Base-by-base conservation (phyloP, 2,888 invertebrate genomes). In the Patella caerulea region DNA sequence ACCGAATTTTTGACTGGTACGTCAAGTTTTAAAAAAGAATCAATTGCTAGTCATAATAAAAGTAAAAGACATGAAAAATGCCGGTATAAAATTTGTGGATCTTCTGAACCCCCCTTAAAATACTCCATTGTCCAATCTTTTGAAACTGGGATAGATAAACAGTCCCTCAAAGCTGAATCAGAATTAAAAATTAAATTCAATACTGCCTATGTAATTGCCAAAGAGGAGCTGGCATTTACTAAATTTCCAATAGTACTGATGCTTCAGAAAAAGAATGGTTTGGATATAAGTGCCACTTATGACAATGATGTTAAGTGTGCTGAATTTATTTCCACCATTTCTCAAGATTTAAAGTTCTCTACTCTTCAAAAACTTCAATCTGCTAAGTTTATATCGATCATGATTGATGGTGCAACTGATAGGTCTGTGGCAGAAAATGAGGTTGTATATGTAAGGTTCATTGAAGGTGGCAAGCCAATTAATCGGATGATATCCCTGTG, bases 381-480 rank as follows among this genome's bases (percentile, higher is more conserved):
- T 9, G 53, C 52, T 52, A 2, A 9, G 9, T 72, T 45, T 29
- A 52, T 34, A 5, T 55, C 55, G 1, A 19, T 73, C 11, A 73
- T 54, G 52, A 73, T 74, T 11, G 65, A 74, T 74, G 74, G 65
- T 29, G 74, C 65, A 17, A 74, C 74, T 45, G 74, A 74, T 74
- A 24, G 17, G 3, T 56, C 65, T 19, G 34, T 74, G 1, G 69
- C 59, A 59, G 74, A 74, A 29, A 74, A 65, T 59, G 74, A 74
- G 15, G 74, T 69, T 19, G 14, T 72, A n/a, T 3, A 29, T 72
- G 34, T 72, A 12, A 11, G 72, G 15, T 72, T 45, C 52, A 53
- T 72, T 29, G 3, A 12, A 19, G 72, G 52, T 29, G 72, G 72
- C 11, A 45, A 29, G 3, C 24, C 72, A 15, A 53, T n/a, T 15